Percentiles rank a stretch among this genome's conserved stretches.
Conservation (phyloP, 2,888 invertebrate species). For the Agrotis ipsilon region DNA sequence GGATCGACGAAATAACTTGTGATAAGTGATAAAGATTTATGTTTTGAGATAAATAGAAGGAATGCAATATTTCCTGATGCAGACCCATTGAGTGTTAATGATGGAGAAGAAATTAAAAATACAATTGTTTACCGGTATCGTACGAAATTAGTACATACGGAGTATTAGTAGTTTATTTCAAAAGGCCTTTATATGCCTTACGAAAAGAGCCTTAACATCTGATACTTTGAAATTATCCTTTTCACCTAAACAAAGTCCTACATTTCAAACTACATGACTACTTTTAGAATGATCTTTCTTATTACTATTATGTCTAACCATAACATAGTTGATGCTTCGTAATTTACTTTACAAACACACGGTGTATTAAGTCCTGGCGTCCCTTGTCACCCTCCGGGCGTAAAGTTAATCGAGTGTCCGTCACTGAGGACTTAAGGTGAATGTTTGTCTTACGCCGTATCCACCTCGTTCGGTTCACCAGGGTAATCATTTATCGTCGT, state of each 20-base stretch:
- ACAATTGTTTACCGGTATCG: neutral
- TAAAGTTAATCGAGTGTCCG: conserved; percentile 58
- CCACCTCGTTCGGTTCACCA: conserved; percentile 30
- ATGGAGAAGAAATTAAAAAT: neutral
- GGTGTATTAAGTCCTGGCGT: conserved; percentile 40
- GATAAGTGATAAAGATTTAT: conserved; percentile 37
- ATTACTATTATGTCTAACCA: neutral
- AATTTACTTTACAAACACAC: conserved; percentile 51
- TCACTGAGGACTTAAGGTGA: conserved; percentile 50
- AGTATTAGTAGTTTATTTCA: neutral
- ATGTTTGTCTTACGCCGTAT: conserved; percentile 57
- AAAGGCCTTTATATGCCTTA: neutral
- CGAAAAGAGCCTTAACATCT: no score
- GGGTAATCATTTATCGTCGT: conserved; percentile 41
- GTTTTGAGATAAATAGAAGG: conserved; percentile 12
- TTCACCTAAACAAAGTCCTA: neutral
- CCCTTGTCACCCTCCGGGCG: conserved; percentile 38
- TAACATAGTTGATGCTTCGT: conserved; percentile 15
- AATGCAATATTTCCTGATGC: conserved; percentile 31
- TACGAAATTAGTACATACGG: neutral
- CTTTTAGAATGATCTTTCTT: neutral
- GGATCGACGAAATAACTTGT: conserved; percentile 5
- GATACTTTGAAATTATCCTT: neutral
- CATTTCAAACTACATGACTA: neutral
- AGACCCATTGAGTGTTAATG: neutral